Base-by-base conservation (phyloP, 2,888 invertebrate genomes). In the Morpho achilles region DNA sequence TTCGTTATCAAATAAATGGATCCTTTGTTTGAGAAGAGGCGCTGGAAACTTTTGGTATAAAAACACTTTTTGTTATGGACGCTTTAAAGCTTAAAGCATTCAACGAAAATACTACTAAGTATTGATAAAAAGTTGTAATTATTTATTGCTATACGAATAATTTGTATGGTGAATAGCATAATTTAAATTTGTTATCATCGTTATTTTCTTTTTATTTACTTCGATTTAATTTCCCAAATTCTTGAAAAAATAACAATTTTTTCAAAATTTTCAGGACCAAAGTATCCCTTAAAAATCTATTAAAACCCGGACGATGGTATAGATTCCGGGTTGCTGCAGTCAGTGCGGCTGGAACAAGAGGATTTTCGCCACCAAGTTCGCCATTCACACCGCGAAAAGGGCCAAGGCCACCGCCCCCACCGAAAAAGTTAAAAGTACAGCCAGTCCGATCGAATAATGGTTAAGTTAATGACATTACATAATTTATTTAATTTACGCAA, bases 291-390 rank as follows among this genome's bases (percentile, higher is more conserved):
- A 91, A 90, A 23, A 91, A 91, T 57, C 76, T 92, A 41, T 77
- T 93, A 52, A 93, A 93, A 71, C 94, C 94, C 0, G 95, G 95
- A 4, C 92, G 94, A 52, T 95, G 95, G 95, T 96, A 95, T 79
- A 93, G 95, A 67, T 95, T 95, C 73, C 91, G 95, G n/a, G 94
- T 95, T 5, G 95, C 95, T 0, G 94, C 95, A 0, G 92, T 96
- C 3, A 95, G 94, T 73, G 92, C 92, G 1, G 91, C 93, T 53
- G 96, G 96, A 0, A 94, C 95, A 5, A 85, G 93, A 62, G 96
- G 96, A 8, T 96, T 93, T 72, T 95, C 95, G 0, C 82, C 87
- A 22, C 92, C 92, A 0, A 93, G 93, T 4, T 72, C 86, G 0
- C 90, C 92, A 0, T 94, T 94, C 73, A 93, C 92, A 42, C 91